Evolutionary conservation across 2,888 invertebrate genomes (phyloP).

Genomic region (Ischnura elegans): DNA sequence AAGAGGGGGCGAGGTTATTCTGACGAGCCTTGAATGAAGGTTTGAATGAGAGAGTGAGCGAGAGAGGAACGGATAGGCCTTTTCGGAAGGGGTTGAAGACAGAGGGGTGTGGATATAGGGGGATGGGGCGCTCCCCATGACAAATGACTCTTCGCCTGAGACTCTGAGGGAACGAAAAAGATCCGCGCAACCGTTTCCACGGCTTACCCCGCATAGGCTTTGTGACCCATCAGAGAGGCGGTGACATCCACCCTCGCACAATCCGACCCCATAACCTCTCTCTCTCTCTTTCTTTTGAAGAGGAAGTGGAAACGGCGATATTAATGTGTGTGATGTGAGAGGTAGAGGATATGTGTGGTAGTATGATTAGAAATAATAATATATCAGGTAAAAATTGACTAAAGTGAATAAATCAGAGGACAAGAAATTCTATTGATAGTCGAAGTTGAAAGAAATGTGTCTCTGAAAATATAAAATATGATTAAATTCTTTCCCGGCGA

Average conservation of each 20-base stretch:
- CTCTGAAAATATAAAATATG: too few species aligned
- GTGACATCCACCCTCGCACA: not conserved
- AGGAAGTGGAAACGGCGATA: not conserved
- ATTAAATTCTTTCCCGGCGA: too few species aligned
- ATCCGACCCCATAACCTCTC: not conserved
- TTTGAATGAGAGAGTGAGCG: not conserved
- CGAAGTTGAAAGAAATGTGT: too few species aligned
- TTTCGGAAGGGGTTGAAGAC: not conserved
- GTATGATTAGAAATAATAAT: too few species aligned
- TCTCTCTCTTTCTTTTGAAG: too few species aligned
- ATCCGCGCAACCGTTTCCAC: conserved; percentile 37
- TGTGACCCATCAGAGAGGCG: not conserved
- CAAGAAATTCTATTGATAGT: too few species aligned
- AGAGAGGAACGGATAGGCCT: not conserved
- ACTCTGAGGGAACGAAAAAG: conserved; percentile 29
- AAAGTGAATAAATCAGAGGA: too few species aligned
- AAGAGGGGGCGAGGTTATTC: not conserved
- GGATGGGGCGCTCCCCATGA: conserved; percentile 18
- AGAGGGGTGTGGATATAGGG: not conserved
- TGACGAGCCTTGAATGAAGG: not conserved
- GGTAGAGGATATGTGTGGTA: not conserved
- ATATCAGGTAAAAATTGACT: too few species aligned
- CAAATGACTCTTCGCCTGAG: conserved; percentile 44
- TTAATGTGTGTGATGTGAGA: not conserved
- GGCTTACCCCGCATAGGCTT: conserved; percentile 25